Conservation (phyloP, 2,888 invertebrate genomes). For the Drosophila diplacantha region DNA sequence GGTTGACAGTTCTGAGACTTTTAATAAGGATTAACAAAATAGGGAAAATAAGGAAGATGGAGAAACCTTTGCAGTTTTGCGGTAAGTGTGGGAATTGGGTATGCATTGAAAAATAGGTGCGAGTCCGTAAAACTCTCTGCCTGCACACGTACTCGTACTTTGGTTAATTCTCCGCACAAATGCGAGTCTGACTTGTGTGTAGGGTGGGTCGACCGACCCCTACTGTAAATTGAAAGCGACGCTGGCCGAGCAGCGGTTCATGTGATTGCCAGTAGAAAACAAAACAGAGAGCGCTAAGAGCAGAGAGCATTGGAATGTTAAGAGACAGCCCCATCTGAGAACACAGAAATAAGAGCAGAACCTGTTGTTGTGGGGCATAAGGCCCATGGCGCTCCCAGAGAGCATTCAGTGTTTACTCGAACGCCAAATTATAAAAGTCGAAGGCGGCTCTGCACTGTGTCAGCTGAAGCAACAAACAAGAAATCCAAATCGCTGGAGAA, state of each 20-base stretch:
- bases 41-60: conserved; percentile 27
- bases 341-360: conserved; percentile 1
- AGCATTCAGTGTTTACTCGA: conserved; percentile 34
- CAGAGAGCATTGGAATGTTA: not conserved
- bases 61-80: conserved; percentile 8
- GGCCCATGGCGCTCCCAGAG: conserved; percentile 6
- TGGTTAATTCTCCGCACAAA: not conserved
- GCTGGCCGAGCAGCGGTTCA: conserved; percentile 2
- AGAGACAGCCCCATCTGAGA: conserved; percentile 5
- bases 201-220: not conserved
- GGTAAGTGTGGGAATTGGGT: conserved; percentile 40
- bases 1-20: conserved; percentile 19
- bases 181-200: not conserved
- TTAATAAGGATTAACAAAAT: not conserved
- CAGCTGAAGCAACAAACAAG: conserved; percentile 4
- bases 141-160: not conserved
- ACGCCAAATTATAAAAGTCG: conserved; percentile 19
- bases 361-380: conserved; percentile 20
- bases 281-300: conserved; percentile 2
- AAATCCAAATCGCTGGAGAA: conserved; percentile 19
- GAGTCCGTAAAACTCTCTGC: not conserved
- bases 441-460: not conserved
- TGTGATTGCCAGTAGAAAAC: not conserved
- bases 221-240: not conserved
- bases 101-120: too few relatives aligned